Conservation (phyloP, 2,888 invertebrate species). For the Pantelozetes paolii region DNA sequence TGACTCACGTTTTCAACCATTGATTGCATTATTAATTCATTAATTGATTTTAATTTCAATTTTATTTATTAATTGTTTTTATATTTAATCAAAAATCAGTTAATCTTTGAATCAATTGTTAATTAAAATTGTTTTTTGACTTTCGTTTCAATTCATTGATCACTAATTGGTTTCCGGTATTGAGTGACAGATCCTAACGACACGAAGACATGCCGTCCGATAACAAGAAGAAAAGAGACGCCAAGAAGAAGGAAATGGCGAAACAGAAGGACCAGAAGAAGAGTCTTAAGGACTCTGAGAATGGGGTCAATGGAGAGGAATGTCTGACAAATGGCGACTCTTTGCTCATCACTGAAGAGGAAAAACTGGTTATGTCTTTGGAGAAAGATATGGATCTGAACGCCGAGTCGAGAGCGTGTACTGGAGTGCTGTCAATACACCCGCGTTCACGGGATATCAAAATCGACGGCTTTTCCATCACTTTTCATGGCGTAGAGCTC, state of each 20-base stretch:
- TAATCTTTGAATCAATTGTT: not conserved
- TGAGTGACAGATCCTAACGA: not conserved
- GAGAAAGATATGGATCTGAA: constrained; percentile 87
- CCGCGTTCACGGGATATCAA: constrained; percentile 93
- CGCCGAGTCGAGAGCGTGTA: constrained; percentile 87
- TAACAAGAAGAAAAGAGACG: constrained; percentile 94
- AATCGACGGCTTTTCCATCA: constrained; percentile 91
- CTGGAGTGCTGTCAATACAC: constrained; percentile 91
- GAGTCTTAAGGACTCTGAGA: constrained; percentile 49
- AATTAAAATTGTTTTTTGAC: not conserved
- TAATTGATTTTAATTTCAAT: not conserved
- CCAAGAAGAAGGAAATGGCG: constrained; percentile 92
- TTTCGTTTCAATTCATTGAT: not conserved
- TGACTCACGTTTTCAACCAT: constrained; percentile 14
- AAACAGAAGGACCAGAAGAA: constrained; percentile 58
- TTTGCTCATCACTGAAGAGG: constrained; percentile 63
- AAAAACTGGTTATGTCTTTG: constrained; percentile 76
- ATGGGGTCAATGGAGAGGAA: constrained; percentile 44
- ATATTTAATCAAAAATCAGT: not conserved
- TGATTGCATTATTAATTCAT: not conserved
- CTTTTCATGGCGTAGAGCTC: constrained; percentile 95
- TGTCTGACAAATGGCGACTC: constrained; percentile 29
- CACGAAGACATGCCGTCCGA: constrained; percentile 99
- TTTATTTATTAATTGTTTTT: not conserved
- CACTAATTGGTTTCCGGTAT: no score